These are phyloP conservation scores for Dioctria linearis DNA, from an alignment of 2,888 invertebrate genomes.

Conservation along the genomic window DNA sequence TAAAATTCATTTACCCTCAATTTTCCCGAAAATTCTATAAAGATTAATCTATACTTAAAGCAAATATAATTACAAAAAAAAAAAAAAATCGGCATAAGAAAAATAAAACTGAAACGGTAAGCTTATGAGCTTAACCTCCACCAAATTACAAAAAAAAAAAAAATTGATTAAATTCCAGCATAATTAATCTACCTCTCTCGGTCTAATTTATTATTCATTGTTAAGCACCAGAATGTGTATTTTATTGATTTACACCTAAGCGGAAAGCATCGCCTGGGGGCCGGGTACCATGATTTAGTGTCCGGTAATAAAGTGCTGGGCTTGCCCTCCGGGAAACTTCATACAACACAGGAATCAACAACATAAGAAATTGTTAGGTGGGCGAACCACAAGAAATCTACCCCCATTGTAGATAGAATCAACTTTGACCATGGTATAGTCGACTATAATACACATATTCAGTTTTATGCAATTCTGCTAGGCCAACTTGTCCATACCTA, in stretches of 20 bases:
- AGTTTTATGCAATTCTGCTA: no score
- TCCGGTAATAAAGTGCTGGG: slow-evolving; percentile 41
- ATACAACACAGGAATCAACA: slow-evolving; percentile 18
- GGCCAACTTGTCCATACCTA: not conserved
- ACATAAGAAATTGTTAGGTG: slow-evolving; percentile 23
- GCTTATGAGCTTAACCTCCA: not conserved
- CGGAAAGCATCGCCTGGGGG: slow-evolving; percentile 19
- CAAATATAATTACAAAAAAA: no score
- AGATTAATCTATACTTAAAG: no score
- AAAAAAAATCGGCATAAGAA: no score
- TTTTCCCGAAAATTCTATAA: no score
- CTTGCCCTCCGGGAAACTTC: slow-evolving; percentile 33
- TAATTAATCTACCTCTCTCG: slow-evolving; percentile 36
- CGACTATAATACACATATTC: no score
- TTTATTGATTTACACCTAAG: slow-evolving; percentile 52
- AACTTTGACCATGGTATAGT: not conserved
- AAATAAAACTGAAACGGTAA: no score
- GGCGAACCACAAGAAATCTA: slow-evolving; percentile 26
- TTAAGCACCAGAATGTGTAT: slow-evolving; percentile 42
- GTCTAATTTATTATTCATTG: slow-evolving; percentile 47
- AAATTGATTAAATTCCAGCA: slow-evolving; percentile 11
- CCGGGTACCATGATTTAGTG: slow-evolving; percentile 44
- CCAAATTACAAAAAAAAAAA: not conserved
- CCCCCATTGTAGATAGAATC: slow-evolving; percentile 7
- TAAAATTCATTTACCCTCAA: no score